These are phyloP conservation scores for Nanorana parkeri DNA, from an alignment of 2,113 vertebrate species.

Conservation along the genomic window DNA sequence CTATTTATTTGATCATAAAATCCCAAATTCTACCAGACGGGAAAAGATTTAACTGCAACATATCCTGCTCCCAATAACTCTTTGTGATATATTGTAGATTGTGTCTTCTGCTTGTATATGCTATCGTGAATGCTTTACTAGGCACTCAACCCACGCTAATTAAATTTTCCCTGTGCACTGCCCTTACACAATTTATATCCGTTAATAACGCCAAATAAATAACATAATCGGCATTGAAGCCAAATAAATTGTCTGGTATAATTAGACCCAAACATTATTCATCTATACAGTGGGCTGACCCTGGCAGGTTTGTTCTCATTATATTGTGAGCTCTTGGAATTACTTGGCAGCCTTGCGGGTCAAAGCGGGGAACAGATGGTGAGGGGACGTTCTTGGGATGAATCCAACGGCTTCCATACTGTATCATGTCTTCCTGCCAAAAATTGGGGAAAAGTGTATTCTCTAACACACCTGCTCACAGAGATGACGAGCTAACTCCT, in stretches of 20 bases:
- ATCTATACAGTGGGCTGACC: conserved; percentile 5
- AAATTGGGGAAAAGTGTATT: no score
- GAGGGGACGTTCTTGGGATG: not conserved
- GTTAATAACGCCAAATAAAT: not conserved
- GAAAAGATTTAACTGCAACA: no score
- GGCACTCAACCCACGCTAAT: not conserved
- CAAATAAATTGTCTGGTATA: conserved; percentile 2
- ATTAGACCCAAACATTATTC: not conserved
- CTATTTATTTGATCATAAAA: no score
- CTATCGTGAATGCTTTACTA: not conserved
- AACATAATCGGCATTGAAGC: not conserved
- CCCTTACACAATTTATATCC: not conserved
- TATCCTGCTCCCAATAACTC: not conserved
- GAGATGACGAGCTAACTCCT: no score
- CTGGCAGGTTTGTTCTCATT: not conserved
- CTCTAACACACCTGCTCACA: no score
- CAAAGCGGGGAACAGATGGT: conserved; percentile 9
- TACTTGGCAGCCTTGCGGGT: conserved; percentile 17
- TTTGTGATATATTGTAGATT: not conserved
- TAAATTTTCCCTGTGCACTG: not conserved
- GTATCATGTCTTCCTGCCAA: not conserved
- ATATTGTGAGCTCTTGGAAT: not conserved
- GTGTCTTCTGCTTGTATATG: not conserved
- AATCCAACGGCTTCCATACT: not conserved
- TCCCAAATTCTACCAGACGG: no score